These are phyloP conservation scores for Agelas oroides DNA, from an alignment of 37 sponge, comb jelly and placozoan species.

Conservation along the genomic window DNA sequence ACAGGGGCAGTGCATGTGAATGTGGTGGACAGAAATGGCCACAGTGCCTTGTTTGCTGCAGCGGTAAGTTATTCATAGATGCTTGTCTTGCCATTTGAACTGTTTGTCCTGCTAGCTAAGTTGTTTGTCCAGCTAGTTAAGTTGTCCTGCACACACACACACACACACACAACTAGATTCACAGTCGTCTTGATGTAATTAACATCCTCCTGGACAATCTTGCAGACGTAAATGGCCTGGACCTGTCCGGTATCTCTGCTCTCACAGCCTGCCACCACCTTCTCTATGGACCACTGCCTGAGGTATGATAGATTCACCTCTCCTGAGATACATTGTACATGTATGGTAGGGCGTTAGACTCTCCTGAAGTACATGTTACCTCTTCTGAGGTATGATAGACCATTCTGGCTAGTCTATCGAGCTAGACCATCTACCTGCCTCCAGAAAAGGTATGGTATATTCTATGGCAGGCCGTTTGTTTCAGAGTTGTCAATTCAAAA, in stretches of 20 bases:
- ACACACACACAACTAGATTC: constrained; percentile 39
- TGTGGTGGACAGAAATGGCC: constrained; percentile 73
- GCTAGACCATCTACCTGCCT: too few species aligned
- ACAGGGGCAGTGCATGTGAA: constrained; percentile 61
- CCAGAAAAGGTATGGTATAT: too few species aligned
- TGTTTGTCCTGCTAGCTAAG: too few species aligned
- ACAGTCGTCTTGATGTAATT: constrained; percentile 65
- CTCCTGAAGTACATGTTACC: too few species aligned
- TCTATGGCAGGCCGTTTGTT: too few species aligned
- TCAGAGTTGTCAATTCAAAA: too few species aligned
- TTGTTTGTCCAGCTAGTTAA: neutral
- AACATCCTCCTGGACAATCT: constrained; percentile 78
- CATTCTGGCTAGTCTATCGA: too few species aligned
- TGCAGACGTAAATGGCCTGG: constrained; percentile 82
- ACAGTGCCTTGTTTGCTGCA: constrained; percentile 76
- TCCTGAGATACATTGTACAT: neutral
- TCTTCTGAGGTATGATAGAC: too few species aligned
- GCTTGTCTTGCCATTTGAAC: neutral
- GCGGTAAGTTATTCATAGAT: constrained; percentile 31
- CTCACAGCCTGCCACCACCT: constrained; percentile 79
- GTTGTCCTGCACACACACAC: neutral
- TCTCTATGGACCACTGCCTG: constrained; percentile 43
- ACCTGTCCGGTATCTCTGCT: constrained; percentile 59
- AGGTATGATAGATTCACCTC: neutral
- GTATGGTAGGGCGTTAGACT: too few species aligned